Evolutionary conservation across 1,140 invertebrate species (phyloP).

Genomic region (Panagrolaimus sp.): DNA sequence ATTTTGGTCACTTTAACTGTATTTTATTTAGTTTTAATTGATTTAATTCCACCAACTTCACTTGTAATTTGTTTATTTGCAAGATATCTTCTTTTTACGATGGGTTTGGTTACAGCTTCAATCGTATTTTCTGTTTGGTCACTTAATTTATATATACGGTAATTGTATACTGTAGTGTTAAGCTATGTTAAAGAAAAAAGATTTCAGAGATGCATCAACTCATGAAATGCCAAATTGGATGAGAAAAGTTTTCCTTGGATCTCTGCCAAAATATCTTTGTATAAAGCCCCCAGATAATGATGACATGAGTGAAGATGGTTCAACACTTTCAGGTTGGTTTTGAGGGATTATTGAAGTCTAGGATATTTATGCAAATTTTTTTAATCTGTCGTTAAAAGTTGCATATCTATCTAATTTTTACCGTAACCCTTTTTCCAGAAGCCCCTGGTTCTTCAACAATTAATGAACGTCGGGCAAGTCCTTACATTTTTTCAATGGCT

Average conservation of each 20-base stretch:
- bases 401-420: not conserved
- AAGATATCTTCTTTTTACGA: conserved; percentile 97
- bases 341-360: no score
- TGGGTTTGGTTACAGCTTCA: conserved; percentile 95
- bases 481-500: conserved; percentile 40
- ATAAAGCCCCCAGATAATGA: conserved; percentile 56
- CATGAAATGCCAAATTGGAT: conserved; percentile 90
- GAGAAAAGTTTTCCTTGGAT: conserved; percentile 76
- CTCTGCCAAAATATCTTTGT: conserved; percentile 67
- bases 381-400: no score
- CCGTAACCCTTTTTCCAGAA: conserved; percentile 19
- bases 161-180: no score
- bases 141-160: conserved; percentile 87
- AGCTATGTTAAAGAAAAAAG: no score
- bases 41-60: conserved; percentile 96
- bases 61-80: conserved; percentile 92
- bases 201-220: conserved; percentile 59
- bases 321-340: not conserved
- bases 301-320: conserved; percentile 29
- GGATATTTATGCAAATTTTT: no score
- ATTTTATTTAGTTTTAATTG: conserved; percentile 86
- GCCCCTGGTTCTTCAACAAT: not conserved
- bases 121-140: conserved; percentile 97
- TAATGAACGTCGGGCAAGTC: conserved; percentile 35
- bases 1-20: conserved; percentile 98